Percentiles rank a stretch among this genome's conserved stretches.
Conservation (phyloP, 2,888 invertebrate genomes). For the Chymomyza amoena region DNA sequence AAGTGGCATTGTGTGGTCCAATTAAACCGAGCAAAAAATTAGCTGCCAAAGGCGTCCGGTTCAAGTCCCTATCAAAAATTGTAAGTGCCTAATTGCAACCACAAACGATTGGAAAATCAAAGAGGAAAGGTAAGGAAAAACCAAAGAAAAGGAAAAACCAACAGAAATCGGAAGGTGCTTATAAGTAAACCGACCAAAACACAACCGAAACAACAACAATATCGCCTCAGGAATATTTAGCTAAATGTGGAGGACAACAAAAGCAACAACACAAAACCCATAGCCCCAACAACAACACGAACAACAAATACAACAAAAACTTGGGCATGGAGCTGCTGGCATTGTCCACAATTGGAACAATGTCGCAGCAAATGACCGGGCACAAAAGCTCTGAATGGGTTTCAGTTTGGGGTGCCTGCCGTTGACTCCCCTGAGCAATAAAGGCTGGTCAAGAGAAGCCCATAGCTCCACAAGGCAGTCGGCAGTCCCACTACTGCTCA, state of each 20-base stretch:
- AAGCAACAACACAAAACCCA: background rate
- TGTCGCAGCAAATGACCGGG: slow-evolving; percentile 33
- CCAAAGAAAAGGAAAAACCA: background rate
- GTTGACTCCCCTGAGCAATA: slow-evolving; percentile 19
- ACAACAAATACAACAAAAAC: slow-evolving; percentile 1
- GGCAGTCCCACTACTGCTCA: background rate
- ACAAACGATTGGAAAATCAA: background rate
- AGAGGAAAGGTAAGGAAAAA: background rate
- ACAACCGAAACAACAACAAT: background rate
- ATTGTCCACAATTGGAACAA: slow-evolving; percentile 16
- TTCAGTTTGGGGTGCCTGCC: background rate
- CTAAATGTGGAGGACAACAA: background rate
- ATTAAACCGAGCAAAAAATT: background rate
- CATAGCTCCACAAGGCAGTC: background rate
- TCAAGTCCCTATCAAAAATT: background rate
- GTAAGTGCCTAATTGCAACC: slow-evolving; percentile 1
- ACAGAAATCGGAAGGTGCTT: background rate
- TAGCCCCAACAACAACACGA: slow-evolving; percentile 7
- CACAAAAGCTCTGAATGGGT: slow-evolving; percentile 30
- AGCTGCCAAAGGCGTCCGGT: background rate
- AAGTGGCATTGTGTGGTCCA: background rate
- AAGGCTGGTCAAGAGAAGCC: slow-evolving; percentile 20
- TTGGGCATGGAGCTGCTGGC: background rate
- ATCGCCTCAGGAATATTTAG: slow-evolving; percentile 13
- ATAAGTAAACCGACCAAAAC: background rate